phyloP scores from a whole-genome alignment of 2,113 vertebrate species.

The Colius striatus region DNA sequence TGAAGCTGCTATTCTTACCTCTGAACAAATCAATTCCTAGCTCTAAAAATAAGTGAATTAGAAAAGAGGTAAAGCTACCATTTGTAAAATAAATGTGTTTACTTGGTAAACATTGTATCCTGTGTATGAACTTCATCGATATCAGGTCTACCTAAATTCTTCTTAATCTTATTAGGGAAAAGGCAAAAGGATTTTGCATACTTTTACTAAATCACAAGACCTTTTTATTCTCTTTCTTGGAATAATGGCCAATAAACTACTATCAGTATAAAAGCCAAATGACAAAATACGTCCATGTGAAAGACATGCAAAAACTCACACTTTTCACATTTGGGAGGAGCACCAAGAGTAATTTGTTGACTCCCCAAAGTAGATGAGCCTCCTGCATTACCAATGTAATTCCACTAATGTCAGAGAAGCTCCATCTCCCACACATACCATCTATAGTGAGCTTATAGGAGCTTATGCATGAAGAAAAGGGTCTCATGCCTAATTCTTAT shows the following conservation, averaged over 20 bases:
- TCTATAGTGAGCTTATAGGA: not conserved
- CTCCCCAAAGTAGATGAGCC: not conserved
- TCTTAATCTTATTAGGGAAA: not conserved
- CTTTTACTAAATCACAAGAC: not conserved
- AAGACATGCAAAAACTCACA: not conserved
- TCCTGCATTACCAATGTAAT: not conserved
- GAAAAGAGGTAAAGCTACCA: not conserved
- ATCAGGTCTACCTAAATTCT: not conserved
- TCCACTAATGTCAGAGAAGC: not conserved
- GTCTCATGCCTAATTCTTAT: not conserved
- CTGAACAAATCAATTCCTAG: not conserved
- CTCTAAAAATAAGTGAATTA: not conserved
- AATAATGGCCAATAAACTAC: not conserved
- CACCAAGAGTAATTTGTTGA: not conserved
- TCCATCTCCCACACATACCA: not conserved
- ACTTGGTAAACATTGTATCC: constrained; percentile 11
- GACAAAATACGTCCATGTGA: not conserved
- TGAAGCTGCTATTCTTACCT: not conserved
- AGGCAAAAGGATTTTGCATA: constrained; percentile 14
- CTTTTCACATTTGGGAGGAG: not conserved
- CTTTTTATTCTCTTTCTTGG: not conserved
- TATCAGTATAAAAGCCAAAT: not conserved
- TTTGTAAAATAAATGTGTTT: constrained; percentile 25
- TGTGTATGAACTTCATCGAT: not conserved
- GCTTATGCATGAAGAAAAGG: not conserved